A percentile compares a stretch with the other conserved stretches of the same genome.
Evolutionary conservation across 2,797 vertebrate species (phyloP).

Genomic region (Eulemur albifrons): DNA sequence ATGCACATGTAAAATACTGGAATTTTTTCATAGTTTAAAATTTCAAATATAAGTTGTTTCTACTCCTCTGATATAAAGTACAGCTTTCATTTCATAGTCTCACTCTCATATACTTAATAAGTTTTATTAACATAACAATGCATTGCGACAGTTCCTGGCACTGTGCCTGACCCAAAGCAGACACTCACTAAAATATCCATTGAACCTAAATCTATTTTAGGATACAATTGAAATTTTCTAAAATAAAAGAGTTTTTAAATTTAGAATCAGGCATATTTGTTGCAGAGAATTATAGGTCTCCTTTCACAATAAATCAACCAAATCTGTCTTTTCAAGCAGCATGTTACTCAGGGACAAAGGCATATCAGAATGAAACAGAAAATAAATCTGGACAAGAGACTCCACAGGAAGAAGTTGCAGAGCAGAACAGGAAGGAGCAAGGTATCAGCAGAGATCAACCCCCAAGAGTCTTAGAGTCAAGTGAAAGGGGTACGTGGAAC

Average conservation of each 20-base stretch:
- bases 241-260: background rate
- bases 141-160: background rate
- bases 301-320: background rate
- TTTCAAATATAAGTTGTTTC: background rate
- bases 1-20: background rate
- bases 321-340: background rate
- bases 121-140: background rate
- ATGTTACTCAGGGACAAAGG: background rate
- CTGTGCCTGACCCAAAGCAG: background rate
- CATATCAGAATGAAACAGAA: background rate
- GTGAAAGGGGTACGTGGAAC: too few species aligned
- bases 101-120: background rate
- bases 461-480: too few species aligned
- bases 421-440: too few species aligned
- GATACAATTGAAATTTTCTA: background rate
- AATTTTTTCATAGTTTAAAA: background rate
- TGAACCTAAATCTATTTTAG: background rate
- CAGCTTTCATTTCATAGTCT: background rate
- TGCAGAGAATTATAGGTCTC: background rate
- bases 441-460: too few species aligned
- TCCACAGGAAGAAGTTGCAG: too few species aligned
- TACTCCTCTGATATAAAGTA: background rate
- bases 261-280: background rate
- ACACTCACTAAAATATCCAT: background rate
- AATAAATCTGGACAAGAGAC: background rate